Evolutionary conservation across 2,113 vertebrate species (phyloP).

Genomic region (Ploceus nigricollis): DNA sequence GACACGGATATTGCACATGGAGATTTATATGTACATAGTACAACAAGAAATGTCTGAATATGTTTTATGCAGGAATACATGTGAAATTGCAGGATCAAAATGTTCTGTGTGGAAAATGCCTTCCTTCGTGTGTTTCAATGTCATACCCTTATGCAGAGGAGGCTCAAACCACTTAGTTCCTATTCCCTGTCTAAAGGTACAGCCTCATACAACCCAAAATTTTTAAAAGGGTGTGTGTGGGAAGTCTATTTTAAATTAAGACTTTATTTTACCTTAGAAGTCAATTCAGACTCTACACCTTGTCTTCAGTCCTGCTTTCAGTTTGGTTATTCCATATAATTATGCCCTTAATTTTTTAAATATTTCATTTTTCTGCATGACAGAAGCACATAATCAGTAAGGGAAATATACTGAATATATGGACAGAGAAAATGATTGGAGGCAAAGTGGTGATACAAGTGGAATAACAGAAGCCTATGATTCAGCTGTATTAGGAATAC

Average conservation of each 20-base stretch:
- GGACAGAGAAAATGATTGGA: background rate
- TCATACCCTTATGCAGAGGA: background rate
- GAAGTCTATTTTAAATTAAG: background rate
- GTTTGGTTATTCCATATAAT: background rate
- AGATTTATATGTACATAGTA: background rate
- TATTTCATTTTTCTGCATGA: constrained; percentile 5
- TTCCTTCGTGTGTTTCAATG: background rate
- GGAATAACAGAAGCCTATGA: background rate
- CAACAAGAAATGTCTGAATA: background rate
- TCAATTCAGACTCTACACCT: background rate
- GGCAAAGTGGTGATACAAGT: background rate
- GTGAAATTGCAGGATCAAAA: background rate
- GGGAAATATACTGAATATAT: background rate
- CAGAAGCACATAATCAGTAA: background rate
- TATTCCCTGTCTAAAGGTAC: background rate
- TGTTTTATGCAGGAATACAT: background rate
- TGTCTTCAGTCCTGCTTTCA: background rate
- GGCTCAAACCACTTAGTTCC: background rate
- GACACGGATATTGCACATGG: background rate
- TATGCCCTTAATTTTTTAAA: background rate
- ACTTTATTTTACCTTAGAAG: background rate
- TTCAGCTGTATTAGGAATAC: background rate
- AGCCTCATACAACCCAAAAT: background rate
- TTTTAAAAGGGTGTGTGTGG: rapidly evolving
- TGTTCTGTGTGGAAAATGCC: background rate